Percentiles rank a stretch among this genome's conserved stretches.
These are phyloP conservation scores for Chaenocephalus aceratus DNA, from an alignment of 2,113 vertebrate species.

Conservation along the genomic window DNA sequence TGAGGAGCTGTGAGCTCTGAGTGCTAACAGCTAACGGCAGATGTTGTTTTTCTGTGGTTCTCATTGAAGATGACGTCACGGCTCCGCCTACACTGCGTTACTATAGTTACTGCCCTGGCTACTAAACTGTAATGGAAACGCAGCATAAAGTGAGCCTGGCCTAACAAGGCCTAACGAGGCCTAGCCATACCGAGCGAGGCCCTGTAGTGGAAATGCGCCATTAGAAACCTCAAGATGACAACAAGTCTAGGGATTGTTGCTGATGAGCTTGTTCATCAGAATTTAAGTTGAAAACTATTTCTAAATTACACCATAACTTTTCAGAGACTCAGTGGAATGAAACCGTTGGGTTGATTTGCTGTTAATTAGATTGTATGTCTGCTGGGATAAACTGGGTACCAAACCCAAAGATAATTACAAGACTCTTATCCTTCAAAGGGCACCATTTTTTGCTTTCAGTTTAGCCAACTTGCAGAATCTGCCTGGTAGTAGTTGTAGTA, in stretches of 20 bases:
- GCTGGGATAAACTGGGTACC: neutral
- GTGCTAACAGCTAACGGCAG: too few relatives aligned
- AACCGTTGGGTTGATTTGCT: neutral
- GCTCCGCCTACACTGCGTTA: too few relatives aligned
- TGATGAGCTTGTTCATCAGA: conserved; percentile 1
- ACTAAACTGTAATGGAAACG: too few relatives aligned
- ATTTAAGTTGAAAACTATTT: neutral
- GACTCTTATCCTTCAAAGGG: neutral
- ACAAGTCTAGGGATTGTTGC: neutral
- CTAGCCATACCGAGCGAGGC: too few relatives aligned
- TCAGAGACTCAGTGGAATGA: neutral
- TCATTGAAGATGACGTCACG: too few relatives aligned
- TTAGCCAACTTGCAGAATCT: neutral
- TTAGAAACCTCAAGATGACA: neutral
- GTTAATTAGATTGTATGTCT: neutral
- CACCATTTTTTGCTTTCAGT: neutral
- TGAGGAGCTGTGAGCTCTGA: too few relatives aligned
- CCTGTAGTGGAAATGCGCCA: too few relatives aligned
- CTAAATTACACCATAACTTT: neutral
- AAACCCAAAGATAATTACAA: neutral
- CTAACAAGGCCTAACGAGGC: too few relatives aligned
- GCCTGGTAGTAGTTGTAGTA: neutral
- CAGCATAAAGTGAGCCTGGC: too few relatives aligned
- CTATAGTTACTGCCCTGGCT: too few relatives aligned
- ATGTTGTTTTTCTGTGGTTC: too few relatives aligned